Evolutionary conservation across 2,797 vertebrate genomes (phyloP).

Genomic region (Amphiprion clarkii): DNA sequence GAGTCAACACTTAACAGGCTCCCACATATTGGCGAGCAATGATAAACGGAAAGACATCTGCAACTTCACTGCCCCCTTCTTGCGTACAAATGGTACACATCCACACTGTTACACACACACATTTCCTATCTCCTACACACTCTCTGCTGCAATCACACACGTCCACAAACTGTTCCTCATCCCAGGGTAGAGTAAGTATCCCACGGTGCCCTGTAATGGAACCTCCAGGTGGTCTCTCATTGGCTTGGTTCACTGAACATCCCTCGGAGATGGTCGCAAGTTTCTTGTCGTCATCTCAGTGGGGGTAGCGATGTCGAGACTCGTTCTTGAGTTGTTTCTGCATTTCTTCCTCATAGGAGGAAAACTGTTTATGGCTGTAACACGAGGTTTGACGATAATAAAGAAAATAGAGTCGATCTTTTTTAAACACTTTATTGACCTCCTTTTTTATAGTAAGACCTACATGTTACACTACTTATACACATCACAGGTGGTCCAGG

Average conservation of each 20-base stretch:
- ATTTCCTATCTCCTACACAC: conserved; percentile 14
- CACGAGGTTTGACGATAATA: conserved; percentile 55
- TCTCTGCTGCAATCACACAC: conserved; percentile 33
- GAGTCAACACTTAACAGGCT: conserved; percentile 26
- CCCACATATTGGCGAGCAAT: conserved; percentile 35
- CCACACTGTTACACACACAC: conserved; percentile 8
- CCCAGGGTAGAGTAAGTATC: conserved; percentile 56
- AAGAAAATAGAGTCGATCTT: conserved; percentile 54
- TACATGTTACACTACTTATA: conserved; percentile 59
- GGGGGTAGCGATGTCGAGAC: conserved; percentile 37
- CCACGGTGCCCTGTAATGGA: conserved; percentile 77
- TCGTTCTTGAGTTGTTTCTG: conserved; percentile 60
- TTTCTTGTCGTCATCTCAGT: conserved; percentile 44
- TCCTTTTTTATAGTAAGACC: conserved; percentile 62
- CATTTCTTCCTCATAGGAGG: conserved; percentile 46
- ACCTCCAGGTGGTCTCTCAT: conserved; percentile 77
- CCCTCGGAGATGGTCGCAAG: conserved; percentile 59
- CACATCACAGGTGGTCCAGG: conserved; percentile 59
- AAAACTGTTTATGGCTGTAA: conserved; percentile 39
- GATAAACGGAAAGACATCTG: no score
- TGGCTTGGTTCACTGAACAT: conserved; percentile 66
- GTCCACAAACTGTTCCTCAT: conserved; percentile 44
- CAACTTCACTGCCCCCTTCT: background rate
- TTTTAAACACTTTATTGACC: conserved; percentile 70
- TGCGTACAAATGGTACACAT: background rate